Conservation (phyloP, 2,113 vertebrate genomes). For the Crotalus viridis region DNA sequence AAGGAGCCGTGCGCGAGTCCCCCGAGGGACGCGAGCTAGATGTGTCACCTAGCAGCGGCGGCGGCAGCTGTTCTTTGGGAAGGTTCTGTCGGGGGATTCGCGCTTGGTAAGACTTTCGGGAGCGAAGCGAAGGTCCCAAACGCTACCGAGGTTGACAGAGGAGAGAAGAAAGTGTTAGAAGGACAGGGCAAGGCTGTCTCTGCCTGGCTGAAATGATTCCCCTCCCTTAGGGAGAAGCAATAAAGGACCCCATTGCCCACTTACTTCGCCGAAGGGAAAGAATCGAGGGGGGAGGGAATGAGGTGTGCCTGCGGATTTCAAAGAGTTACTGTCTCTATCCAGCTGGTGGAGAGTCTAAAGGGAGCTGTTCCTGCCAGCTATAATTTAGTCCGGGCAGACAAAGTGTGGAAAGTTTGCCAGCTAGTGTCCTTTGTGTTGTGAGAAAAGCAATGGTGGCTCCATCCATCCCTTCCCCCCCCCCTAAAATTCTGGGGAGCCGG, state of each 20-base stretch:
- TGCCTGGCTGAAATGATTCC: background rate
- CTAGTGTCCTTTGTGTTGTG: conserved; percentile 40
- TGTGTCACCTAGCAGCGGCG: background rate
- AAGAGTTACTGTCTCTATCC: background rate
- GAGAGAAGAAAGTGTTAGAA: background rate
- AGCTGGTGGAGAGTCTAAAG: background rate
- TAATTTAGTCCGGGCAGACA: background rate
- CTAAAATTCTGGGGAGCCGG: background rate
- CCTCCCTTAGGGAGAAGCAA: background rate
- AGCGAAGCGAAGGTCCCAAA: background rate
- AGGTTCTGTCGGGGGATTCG: background rate
- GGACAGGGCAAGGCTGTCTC: background rate
- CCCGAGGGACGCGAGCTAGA: background rate
- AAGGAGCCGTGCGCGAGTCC: background rate
- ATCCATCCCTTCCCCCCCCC: background rate
- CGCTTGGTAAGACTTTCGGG: background rate
- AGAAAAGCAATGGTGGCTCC: background rate
- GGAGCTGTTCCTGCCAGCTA: background rate
- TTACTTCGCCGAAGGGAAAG: background rate
- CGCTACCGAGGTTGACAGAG: background rate
- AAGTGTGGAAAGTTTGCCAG: conserved; percentile 60
- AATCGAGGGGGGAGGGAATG: too few species aligned
- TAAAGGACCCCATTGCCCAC: background rate
- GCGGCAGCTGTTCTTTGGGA: background rate
- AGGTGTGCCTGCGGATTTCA: background rate